These are phyloP conservation scores for Teleogryllus oceanicus DNA, from an alignment of 2,888 invertebrate species.

Conservation along the genomic window DNA sequence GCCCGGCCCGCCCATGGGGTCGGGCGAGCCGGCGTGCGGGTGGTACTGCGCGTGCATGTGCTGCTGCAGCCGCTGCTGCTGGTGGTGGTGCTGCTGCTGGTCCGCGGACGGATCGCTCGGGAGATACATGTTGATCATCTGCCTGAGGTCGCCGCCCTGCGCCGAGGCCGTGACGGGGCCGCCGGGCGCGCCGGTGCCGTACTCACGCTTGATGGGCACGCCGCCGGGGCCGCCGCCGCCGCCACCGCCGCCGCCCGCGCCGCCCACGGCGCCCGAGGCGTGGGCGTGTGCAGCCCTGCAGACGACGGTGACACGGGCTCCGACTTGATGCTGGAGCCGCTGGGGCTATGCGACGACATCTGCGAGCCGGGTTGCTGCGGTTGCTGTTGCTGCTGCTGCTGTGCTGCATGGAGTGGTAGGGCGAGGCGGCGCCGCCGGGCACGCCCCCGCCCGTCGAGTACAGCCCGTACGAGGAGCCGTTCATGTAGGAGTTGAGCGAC, in stretches of 20 bases:
- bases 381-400: constrained; percentile 57
- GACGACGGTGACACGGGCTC: constrained; percentile 81
- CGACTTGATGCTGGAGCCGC: constrained; percentile 83
- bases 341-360: constrained; percentile 73
- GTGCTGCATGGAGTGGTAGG: constrained; percentile 58
- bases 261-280: constrained; percentile 50
- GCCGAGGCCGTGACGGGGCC: constrained; percentile 41
- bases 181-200: constrained; percentile 47
- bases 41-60: constrained; percentile 36
- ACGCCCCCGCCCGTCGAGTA: constrained; percentile 50
- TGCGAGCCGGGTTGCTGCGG: constrained; percentile 62
- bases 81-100: constrained; percentile 55
- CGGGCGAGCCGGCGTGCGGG: constrained; percentile 57
- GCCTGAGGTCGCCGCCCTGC: constrained; percentile 58
- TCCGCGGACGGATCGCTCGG: constrained; percentile 63
- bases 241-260: constrained; percentile 43
- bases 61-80: constrained; percentile 54
- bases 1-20: constrained; percentile 58
- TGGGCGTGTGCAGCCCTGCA: constrained; percentile 43
- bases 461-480: constrained; percentile 68
- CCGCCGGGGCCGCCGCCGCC: constrained; percentile 52
- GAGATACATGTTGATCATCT: constrained; percentile 75
- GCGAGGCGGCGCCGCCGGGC: constrained; percentile 61
- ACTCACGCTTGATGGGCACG: constrained; percentile 68
- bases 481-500: constrained; percentile 64